phyloP scores from a whole-genome alignment of 35 echinoderm and acorn worm species.

The Diadema setosum region DNA sequence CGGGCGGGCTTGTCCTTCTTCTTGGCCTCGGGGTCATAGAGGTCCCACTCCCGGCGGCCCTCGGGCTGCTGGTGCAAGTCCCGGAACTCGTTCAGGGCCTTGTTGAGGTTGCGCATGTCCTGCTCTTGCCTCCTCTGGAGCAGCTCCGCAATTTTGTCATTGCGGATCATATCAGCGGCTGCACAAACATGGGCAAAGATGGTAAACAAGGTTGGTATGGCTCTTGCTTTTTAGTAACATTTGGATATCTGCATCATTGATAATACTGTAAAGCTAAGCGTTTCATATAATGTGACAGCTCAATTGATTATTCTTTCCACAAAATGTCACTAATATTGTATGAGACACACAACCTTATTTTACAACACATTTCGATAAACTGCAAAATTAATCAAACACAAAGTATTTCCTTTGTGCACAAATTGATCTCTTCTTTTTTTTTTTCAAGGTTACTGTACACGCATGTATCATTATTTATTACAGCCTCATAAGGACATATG shows the following conservation, averaged over 20 bases:
- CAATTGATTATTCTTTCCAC: too few species aligned
- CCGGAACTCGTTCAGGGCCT: constrained; percentile 78
- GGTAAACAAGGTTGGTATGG: neutral
- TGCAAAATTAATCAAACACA: too few species aligned
- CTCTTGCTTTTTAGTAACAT: neutral
- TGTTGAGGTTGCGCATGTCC: constrained; percentile 89
- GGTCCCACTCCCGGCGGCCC: constrained; percentile 84
- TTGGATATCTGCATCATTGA: neutral
- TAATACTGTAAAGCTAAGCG: too few species aligned
- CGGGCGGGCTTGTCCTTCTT: constrained; percentile 95
- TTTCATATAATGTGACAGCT: too few species aligned
- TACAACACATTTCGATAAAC: too few species aligned
- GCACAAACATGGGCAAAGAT: neutral
- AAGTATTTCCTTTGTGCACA: too few species aligned
- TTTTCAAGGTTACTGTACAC: too few species aligned
- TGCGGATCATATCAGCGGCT: constrained; percentile 90
- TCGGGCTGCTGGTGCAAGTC: constrained; percentile 89
- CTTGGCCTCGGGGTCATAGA: constrained; percentile 92
- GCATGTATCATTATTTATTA: too few species aligned
- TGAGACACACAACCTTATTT: too few species aligned
- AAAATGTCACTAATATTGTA: too few species aligned
- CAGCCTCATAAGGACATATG: too few species aligned
- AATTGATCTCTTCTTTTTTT: too few species aligned
- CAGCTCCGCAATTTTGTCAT: constrained; percentile 93
- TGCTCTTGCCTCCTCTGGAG: constrained; percentile 82